phyloP scores from a whole-genome alignment of 2,888 invertebrate species.

The Amorpha juglandis region DNA sequence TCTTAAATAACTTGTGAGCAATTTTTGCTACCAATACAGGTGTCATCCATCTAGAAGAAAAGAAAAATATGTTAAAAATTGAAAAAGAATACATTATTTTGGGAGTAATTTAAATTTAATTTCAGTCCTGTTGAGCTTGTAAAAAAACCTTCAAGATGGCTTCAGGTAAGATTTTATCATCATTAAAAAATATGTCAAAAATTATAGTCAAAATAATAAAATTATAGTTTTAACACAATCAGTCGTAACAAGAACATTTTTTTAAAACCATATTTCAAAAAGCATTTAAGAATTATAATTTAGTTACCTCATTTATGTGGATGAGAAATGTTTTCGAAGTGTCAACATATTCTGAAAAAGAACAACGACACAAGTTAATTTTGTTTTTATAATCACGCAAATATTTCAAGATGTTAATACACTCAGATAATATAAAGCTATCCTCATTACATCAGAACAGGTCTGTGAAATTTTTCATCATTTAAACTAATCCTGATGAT shows the following conservation, averaged over 20 bases:
- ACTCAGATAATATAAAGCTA: constrained; percentile 40
- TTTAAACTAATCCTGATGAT: constrained; percentile 26
- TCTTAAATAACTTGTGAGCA: neutral
- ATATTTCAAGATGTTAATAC: neutral
- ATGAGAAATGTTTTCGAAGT: neutral
- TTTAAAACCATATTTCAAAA: too few relatives aligned
- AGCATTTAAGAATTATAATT: neutral
- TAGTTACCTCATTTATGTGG: neutral
- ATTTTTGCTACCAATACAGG: neutral
- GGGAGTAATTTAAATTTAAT: neutral
- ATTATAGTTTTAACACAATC: too few relatives aligned
- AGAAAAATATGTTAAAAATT: neutral
- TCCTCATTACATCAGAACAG: constrained; percentile 71
- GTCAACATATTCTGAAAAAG: constrained; percentile 4
- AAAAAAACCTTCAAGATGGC: constrained; percentile 45
- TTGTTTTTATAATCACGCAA: neutral
- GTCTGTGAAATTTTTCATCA: constrained; percentile 65
- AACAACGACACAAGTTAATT: neutral
- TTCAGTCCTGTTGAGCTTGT: constrained; percentile 59
- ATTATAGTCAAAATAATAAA: too few relatives aligned
- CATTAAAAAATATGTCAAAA: constrained; percentile 35
- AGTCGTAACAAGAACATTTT: too few relatives aligned
- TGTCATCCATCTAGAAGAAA: neutral
- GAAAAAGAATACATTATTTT: neutral
- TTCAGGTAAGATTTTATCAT: constrained; percentile 46